A percentile compares a stretch with the other conserved stretches of the same genome.
phyloP scores from a whole-genome alignment of 1,140 invertebrate genomes.

The Limonius californicus region DNA sequence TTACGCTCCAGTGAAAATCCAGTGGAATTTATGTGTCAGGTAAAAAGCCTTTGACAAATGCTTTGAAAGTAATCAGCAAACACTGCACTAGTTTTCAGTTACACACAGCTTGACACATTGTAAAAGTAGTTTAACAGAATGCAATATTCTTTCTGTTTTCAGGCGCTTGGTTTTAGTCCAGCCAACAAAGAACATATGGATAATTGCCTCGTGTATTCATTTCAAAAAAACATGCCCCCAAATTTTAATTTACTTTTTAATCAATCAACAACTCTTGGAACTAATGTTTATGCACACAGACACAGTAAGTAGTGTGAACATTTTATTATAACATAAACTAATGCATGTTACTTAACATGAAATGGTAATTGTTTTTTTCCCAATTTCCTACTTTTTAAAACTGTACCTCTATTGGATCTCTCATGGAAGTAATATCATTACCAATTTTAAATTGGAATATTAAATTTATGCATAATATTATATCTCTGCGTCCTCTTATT shows the following conservation, averaged over 20 bases:
- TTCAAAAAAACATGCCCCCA: constrained; percentile 76
- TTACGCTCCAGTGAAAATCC: constrained; percentile 73
- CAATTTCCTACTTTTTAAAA: too few species aligned
- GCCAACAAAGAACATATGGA: constrained; percentile 74
- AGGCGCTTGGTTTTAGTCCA: constrained; percentile 75
- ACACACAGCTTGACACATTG: too few species aligned
- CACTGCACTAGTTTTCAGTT: neutral
- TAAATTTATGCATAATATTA: too few species aligned
- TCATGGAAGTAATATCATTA: too few species aligned
- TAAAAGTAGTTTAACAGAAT: neutral
- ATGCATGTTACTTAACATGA: too few species aligned
- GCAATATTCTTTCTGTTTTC: constrained; percentile 31
- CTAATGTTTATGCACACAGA: neutral
- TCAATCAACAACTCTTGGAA: neutral
- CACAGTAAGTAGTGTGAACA: neutral
- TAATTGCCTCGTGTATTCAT: constrained; percentile 72
- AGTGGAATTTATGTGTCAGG: constrained; percentile 82
- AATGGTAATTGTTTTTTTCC: too few species aligned
- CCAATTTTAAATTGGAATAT: too few species aligned
- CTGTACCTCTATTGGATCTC: too few species aligned
- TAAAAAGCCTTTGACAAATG: constrained; percentile 43
- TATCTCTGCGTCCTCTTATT: too few species aligned
- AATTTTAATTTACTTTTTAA: constrained; percentile 58
- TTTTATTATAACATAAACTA: too few species aligned
- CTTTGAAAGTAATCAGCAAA: neutral